Evolutionary conservation across 2,113 vertebrate genomes (phyloP).

Genomic region (Oryzias melastigma): DNA sequence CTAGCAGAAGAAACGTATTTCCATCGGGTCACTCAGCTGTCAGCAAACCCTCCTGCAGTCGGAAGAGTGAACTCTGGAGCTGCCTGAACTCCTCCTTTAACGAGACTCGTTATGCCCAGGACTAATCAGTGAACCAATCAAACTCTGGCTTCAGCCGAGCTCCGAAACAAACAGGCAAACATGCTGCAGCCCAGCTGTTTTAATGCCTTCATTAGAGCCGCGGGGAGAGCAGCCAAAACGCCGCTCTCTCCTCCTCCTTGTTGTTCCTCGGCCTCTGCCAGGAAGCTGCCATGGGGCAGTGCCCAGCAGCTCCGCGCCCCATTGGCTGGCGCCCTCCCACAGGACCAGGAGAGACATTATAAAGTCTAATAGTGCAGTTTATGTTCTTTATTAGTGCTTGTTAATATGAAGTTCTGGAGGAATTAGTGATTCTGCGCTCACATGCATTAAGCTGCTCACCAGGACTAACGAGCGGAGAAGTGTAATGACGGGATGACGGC

Average conservation of each 20-base stretch:
- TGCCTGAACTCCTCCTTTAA: slow-evolving; percentile 49
- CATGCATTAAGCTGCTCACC: slow-evolving; percentile 58
- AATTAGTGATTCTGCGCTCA: slow-evolving; percentile 69
- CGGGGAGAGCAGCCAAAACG: slow-evolving; percentile 59
- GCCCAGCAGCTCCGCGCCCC: slow-evolving; percentile 57
- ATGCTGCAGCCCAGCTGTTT: slow-evolving; percentile 58
- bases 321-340: slow-evolving; percentile 74
- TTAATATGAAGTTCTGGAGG: slow-evolving; percentile 75
- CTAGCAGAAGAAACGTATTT: too few species aligned
- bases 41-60: too few species aligned
- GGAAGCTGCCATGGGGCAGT: slow-evolving; percentile 76
- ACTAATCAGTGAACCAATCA: slow-evolving; percentile 59
- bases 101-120: slow-evolving; percentile 47
- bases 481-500: slow-evolving; percentile 38
- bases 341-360: slow-evolving; percentile 77
- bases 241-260: slow-evolving; percentile 65
- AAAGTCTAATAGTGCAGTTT: slow-evolving; percentile 78
- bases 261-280: slow-evolving; percentile 61
- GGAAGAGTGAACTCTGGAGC: background rate
- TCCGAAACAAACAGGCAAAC: slow-evolving; percentile 70
- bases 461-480: slow-evolving; percentile 53
- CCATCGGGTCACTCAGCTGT: too few species aligned
- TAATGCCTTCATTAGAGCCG: slow-evolving; percentile 76
- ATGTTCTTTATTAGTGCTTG: slow-evolving; percentile 77
- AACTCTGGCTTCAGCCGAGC: slow-evolving; percentile 58